Evolutionary conservation across 2,113 vertebrate species (phyloP).

Genomic region (Rhagologus leucostigma): DNA sequence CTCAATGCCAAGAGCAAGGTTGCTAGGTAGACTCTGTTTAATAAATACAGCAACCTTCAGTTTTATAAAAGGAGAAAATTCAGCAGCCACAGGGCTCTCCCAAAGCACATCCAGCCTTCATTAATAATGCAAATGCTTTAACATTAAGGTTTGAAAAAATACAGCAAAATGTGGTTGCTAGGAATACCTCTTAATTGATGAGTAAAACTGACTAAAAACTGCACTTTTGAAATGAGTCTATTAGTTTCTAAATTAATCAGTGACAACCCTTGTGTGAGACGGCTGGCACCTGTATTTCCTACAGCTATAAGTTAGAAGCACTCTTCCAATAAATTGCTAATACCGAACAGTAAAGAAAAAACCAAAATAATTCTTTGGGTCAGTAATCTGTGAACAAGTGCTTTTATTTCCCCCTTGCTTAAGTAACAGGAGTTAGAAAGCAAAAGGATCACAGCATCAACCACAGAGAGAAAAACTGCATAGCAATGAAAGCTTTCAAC

Average conservation of each 20-base stretch:
- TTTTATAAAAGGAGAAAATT: not conserved
- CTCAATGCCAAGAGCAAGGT: not conserved
- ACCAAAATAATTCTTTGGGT: not conserved
- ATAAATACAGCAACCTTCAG: not conserved
- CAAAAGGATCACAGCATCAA: not conserved
- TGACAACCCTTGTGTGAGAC: not conserved
- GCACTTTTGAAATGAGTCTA: not conserved
- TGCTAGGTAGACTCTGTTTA: not conserved
- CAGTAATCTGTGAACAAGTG: not conserved
- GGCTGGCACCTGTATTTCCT: not conserved
- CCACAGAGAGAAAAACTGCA: not conserved
- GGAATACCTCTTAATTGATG: not conserved
- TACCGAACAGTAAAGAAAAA: not conserved
- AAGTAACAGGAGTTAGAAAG: not conserved
- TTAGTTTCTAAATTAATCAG: not conserved
- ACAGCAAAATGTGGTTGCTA: not conserved
- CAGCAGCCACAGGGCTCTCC: not conserved
- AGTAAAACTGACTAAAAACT: not conserved
- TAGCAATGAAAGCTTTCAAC: not conserved
- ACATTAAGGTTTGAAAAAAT: not conserved
- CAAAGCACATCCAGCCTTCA: not conserved
- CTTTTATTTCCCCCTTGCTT: not conserved
- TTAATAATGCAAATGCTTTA: not conserved
- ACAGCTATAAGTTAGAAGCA: rapidly evolving
- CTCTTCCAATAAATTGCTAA: not conserved